Evolutionary conservation across 2,888 invertebrate species (phyloP).

Genomic region (Meiosimyza decipiens): DNA sequence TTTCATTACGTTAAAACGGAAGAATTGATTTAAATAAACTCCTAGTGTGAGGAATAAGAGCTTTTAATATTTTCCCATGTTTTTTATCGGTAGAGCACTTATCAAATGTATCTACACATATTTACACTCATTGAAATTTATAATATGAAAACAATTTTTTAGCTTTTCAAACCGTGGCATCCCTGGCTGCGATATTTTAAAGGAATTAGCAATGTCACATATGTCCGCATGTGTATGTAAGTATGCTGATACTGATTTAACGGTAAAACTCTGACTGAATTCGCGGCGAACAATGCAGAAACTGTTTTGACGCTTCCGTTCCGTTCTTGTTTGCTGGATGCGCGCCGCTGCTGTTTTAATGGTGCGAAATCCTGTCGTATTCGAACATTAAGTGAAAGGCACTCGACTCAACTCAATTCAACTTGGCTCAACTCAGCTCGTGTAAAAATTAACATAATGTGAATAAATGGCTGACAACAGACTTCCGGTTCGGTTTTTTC

Average conservation of each 20-base stretch:
- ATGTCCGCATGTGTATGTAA: constrained; percentile 20
- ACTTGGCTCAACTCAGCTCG: constrained; percentile 14
- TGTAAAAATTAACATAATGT: constrained; percentile 51
- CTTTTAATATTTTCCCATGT: no score
- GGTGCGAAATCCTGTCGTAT: constrained; percentile 29
- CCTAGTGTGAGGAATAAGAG: no score
- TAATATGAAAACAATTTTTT: no score
- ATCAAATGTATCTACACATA: no score
- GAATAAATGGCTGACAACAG: constrained; percentile 47
- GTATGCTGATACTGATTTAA: constrained; percentile 39
- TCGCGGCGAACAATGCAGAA: constrained; percentile 15
- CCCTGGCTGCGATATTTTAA: neutral
- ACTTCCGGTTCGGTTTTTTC: constrained; percentile 44
- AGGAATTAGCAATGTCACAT: constrained; percentile 25
- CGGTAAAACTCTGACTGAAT: constrained; percentile 17
- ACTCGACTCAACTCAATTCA: constrained; percentile 22
- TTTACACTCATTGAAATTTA: no score
- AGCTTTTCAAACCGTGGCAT: no score
- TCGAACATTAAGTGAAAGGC: constrained; percentile 19
- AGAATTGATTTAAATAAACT: no score
- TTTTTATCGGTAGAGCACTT: no score
- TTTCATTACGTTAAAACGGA: no score
- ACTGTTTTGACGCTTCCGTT: constrained; percentile 11
- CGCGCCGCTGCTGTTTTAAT: neutral
- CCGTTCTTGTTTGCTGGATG: neutral